Evolutionary conservation across 23 tunicate genomes (phyloP).

Genomic region (Oikopleura dioica): DNA sequence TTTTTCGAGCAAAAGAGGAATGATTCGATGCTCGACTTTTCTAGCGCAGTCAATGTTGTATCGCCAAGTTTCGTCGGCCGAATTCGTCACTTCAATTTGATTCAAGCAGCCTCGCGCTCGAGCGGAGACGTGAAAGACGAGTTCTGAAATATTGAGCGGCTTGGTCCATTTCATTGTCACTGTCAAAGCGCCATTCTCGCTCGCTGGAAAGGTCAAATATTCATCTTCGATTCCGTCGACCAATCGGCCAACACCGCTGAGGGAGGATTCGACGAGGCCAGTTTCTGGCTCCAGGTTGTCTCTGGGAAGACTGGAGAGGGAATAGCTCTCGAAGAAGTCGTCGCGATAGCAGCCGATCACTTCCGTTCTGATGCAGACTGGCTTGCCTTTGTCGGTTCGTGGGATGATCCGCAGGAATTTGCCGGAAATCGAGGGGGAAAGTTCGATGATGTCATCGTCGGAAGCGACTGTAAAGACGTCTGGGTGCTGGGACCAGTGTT

Average conservation of each 20-base stretch:
- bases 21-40: background rate
- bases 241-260: background rate
- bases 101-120: background rate
- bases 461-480: background rate
- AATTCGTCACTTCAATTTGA: background rate
- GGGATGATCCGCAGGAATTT: background rate
- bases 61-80: background rate
- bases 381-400: background rate
- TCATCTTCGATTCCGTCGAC: background rate
- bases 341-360: background rate
- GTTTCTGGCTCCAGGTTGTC: background rate
- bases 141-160: background rate
- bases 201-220: background rate
- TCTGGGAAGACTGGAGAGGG: background rate
- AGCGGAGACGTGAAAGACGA: background rate
- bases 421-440: background rate
- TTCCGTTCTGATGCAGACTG: constrained; percentile 6
- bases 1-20: background rate
- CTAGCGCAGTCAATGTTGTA: background rate
- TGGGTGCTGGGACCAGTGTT: background rate
- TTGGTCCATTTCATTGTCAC: background rate
- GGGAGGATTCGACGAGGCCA: background rate
- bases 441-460: background rate
- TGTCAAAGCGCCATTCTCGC: background rate
- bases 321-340: background rate